A percentile compares a stretch with the other conserved stretches of the same genome.
These are phyloP conservation scores for Pachycephus smyrnensis DNA, from an alignment of 2,888 invertebrate species.

Conservation along the genomic window DNA sequence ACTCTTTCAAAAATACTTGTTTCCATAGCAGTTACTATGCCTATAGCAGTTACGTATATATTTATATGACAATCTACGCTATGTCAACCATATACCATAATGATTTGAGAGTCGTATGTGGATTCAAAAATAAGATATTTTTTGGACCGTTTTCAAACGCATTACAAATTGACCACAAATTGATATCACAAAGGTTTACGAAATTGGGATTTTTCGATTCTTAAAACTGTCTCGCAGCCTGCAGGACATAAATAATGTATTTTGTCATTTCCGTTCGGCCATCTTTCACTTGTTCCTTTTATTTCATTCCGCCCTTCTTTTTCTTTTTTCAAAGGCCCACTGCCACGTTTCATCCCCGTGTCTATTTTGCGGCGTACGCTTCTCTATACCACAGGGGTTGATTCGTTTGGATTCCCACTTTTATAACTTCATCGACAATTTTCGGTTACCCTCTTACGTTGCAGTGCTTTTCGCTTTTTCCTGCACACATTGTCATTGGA, in stretches of 20 bases:
- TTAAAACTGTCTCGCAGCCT: neutral
- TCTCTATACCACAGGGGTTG: slow-evolving; percentile 32
- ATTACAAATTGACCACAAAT: slow-evolving; percentile 27
- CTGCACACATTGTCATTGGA: neutral
- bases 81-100: neutral
- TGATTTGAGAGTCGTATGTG: neutral
- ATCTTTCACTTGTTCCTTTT: neutral
- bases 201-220: neutral
- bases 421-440: slow-evolving; percentile 62
- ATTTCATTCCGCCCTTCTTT: neutral
- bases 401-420: slow-evolving; percentile 43
- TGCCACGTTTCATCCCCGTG: slow-evolving; percentile 17
- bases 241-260: slow-evolving; percentile 48
- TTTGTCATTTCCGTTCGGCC: slow-evolving; percentile 8
- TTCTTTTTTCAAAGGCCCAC: neutral
- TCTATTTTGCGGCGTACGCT: slow-evolving; percentile 30
- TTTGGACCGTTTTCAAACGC: slow-evolving; percentile 10
- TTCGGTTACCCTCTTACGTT: slow-evolving; percentile 48
- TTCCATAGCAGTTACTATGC: neutral
- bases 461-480: slow-evolving; percentile 7
- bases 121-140: neutral
- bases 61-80: neutral
- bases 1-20: neutral
- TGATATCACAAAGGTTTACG: neutral
- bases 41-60: slow-evolving; percentile 4